Conservation (phyloP, 2,888 invertebrate species). For the Aromia moschata region DNA sequence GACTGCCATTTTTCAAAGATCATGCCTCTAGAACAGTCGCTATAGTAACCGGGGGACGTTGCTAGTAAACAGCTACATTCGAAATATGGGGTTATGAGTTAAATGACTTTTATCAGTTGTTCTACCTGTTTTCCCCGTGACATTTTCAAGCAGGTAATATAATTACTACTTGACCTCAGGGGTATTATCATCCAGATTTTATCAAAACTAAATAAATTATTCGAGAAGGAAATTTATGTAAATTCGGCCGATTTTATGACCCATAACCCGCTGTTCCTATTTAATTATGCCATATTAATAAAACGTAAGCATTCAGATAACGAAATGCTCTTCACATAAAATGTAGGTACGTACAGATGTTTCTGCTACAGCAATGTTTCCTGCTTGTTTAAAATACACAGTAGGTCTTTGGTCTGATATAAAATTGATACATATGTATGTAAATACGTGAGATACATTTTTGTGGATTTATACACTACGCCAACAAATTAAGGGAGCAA, state of each 20-base stretch:
- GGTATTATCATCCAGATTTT: constrained; percentile 31
- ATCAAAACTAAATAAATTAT: constrained; percentile 35
- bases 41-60: no score
- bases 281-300: constrained; percentile 19
- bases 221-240: constrained; percentile 33
- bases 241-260: constrained; percentile 25
- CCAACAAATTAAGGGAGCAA: no score
- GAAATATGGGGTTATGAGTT: background rate
- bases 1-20: no score
- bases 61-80: background rate
- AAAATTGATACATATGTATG: no score
- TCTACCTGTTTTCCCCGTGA: constrained; percentile 21
- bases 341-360: background rate
- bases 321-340: constrained; percentile 3
- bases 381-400: background rate
- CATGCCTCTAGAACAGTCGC: no score
- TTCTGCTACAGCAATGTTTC: background rate
- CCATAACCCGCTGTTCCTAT: constrained; percentile 26
- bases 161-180: constrained; percentile 25
- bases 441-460: no score
- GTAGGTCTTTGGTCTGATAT: no score
- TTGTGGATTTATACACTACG: no score
- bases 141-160: constrained; percentile 16
- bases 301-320: constrained; percentile 1
- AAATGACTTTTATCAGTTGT: constrained; percentile 14